Conservation (phyloP, 1,140 invertebrate species). For the Drosophila littoralis region DNA sequence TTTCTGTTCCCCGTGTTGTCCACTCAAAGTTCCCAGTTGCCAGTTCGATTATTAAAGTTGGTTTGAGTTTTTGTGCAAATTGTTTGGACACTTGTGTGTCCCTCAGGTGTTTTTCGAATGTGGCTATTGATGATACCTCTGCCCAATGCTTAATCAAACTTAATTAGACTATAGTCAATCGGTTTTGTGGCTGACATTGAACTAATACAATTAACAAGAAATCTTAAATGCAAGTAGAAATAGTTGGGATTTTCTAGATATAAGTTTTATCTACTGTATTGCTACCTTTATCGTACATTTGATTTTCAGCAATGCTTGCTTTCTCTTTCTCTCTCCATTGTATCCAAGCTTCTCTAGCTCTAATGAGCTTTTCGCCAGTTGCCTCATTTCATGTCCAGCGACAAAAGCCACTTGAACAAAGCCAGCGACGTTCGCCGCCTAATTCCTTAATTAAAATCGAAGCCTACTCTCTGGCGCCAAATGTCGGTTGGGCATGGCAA, state of each 20-base stretch:
- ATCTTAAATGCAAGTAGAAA: too few species aligned
- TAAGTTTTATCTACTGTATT: neutral
- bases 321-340: neutral
- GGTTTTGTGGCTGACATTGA: slow-evolving; percentile 33
- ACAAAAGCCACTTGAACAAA: slow-evolving; percentile 55
- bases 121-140: slow-evolving; percentile 57
- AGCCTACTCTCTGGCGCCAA: slow-evolving; percentile 61
- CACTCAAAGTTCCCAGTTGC: slow-evolving; percentile 7
- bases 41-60: slow-evolving; percentile 74
- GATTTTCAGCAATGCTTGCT: neutral
- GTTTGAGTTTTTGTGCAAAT: slow-evolving; percentile 60
- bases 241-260: too few species aligned
- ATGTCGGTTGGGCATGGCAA: neutral
- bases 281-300: neutral
- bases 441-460: slow-evolving; percentile 83
- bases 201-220: neutral
- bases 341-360: slow-evolving; percentile 2
- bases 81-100: slow-evolving; percentile 57
- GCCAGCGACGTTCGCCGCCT: slow-evolving; percentile 55
- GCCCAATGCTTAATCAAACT: slow-evolving; percentile 75
- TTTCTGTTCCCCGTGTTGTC: slow-evolving; percentile 51
- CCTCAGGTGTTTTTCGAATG: slow-evolving; percentile 49
- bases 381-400: slow-evolving; percentile 48
- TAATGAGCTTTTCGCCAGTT: slow-evolving; percentile 68
- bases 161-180: slow-evolving; percentile 70